Percentiles rank a stretch among this genome's conserved stretches.
phyloP scores from a whole-genome alignment of 30 jellyfish, hydroid and myxozoan genomes.

The Turritopsis dohrnii region DNA sequence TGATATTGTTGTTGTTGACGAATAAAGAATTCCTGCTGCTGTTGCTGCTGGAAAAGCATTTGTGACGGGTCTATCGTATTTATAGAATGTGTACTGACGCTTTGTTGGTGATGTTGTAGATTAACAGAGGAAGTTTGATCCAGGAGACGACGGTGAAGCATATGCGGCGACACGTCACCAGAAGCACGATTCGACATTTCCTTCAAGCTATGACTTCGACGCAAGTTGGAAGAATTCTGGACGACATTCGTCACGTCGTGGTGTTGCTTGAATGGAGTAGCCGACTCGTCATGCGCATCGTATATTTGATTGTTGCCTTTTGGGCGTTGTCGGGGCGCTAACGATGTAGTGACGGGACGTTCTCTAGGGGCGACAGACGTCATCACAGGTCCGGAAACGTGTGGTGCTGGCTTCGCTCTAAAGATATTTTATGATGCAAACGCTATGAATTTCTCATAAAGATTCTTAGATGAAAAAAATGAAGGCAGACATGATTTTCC shows the following conservation, averaged over 20 bases:
- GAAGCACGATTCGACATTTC: conserved; percentile 29
- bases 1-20: conserved; percentile 52
- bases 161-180: neutral
- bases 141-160: neutral
- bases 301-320: conserved; percentile 69
- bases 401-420: neutral
- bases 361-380: conserved; percentile 59
- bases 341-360: conserved; percentile 83
- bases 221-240: conserved; percentile 10
- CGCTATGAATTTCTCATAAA: too few relatives aligned
- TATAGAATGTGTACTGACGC: conserved; percentile 12
- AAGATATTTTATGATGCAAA: too few relatives aligned
- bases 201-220: conserved; percentile 45
- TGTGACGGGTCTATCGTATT: conserved; percentile 8
- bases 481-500: too few relatives aligned
- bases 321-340: conserved; percentile 98
- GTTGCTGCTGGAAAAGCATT: conserved; percentile 24
- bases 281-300: conserved; percentile 51
- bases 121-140: conserved; percentile 8
- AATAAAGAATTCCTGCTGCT: conserved; percentile 33
- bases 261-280: conserved; percentile 65
- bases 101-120: conserved; percentile 40
- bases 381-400: conserved; percentile 29
- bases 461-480: too few relatives aligned
- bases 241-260: conserved; percentile 7